Base-by-base conservation (phyloP, 2,888 invertebrate species). In the Drosophila parthenogenetica region DNA sequence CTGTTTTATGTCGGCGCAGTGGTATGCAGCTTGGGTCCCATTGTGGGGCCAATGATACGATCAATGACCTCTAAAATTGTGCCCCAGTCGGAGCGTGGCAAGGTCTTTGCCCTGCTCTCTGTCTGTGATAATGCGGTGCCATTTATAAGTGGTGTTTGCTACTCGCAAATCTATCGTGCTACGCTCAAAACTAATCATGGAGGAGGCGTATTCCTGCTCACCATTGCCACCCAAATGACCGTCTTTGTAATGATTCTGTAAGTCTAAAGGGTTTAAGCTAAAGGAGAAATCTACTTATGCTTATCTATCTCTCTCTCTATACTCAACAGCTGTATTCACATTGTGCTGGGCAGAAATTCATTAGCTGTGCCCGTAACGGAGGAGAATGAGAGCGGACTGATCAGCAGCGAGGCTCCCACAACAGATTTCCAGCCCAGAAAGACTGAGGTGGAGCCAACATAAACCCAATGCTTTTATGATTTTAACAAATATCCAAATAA, bases 71-170 rank as follows among this genome's bases (percentile, higher is more conserved):
- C 97, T 0, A 97, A 97, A 92, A 93, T 96, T 22, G 94, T 97
- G 29, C 94, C 95, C 0, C 92, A 94, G 0, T 93, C 94, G 39
- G 97, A 97, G 89, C 94, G 96, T 92, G 97, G 97, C 93, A 96
- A 96, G 90, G 94, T 95, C 0, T 96, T 96, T 89, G 95, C 96
- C 0, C 93, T 97, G 70, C 92, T 97, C 7, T 94, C 96, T 0
- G 96, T 96, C 0, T 96, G 96, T 90, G 96, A 97, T 88, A 96
- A 96, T 88, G 96, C 96, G 0, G 95, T 96, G 40, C 96, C 95
- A 0, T 93, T 97, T 83, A 93, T 96, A 63, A 96, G 96, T 4
- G 95, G 96, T 0, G 93, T 95, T 2, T 92, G 96, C 42, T 97
- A 96, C 90, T 94, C 95, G 14, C 95, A 96, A 90, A 92, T 91